Evolutionary conservation across 2,888 invertebrate species (phyloP), one percentile per base, ranked within the genome.

Genomic region (Pollenia griseotomentosa): DNA sequence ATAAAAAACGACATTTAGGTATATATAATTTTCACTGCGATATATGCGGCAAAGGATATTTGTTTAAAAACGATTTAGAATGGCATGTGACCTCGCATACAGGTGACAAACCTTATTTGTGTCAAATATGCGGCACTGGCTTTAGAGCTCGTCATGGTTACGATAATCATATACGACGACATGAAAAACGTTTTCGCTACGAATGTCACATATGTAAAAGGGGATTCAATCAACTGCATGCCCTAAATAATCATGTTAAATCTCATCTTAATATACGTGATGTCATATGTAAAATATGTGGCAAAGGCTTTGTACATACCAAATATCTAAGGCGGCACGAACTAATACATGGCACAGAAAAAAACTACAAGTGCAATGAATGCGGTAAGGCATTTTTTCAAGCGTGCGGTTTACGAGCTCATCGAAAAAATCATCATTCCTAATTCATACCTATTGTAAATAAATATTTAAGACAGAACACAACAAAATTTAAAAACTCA

Each of bases 371-470:
- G 7, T 85, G 85, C 14, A 71, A 77, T 57, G 65, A 82, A 75
- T 85, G 85, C 57, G 82, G 82, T 11, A 82, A 81, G 33, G 66
- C 70, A 11, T 85, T 85, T 59, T 90, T 91, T 1, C 92, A 92
- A 81, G 88, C 89, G 57, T 89, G 91, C n/a, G 93, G 93, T 0
- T 86, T 91, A 53, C 61, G 86, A 44, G 82, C 86, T 0, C 86
- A 86, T 70, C 79, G 86, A 14, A 86, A 86, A 68, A 82, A 86
- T 33, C 83, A 86, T 63, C 77, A 83, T 55, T 70, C 57, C 9
- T 68, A 73, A 63, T 57, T 5, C 12, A 57, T 10, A 55, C 10
- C 3, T 57, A 2, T 53, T 16, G n/a, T n/a, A 53, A 16, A 19
- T 8, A 53, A n/a, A 53, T n/a, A 53, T 53, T n/a, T n/a, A 53